Conservation (phyloP, 1,140 invertebrate genomes). For the Diachasmimorpha longicaudata region DNA sequence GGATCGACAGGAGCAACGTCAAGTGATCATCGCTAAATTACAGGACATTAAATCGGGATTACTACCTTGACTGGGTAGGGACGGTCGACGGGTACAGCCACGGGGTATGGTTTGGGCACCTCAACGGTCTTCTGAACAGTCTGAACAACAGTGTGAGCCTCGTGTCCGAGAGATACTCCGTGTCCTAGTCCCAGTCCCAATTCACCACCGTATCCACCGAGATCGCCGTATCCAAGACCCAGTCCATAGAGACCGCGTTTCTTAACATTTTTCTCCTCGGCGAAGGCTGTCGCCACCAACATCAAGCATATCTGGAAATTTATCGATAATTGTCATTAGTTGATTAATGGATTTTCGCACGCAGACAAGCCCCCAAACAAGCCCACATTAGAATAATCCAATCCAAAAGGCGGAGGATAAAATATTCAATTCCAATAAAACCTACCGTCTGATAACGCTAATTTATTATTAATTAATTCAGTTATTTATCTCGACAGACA, state of each 20-base stretch:
- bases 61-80: constrained; percentile 56
- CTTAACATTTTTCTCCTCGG: constrained; percentile 49
- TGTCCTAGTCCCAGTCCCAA: constrained; percentile 22
- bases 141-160: constrained; percentile 1
- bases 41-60: neutral
- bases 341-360: neutral
- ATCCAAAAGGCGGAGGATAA: too few relatives aligned
- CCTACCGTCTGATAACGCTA: too few relatives aligned
- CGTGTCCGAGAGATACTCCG: constrained; percentile 20
- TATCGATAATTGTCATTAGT: neutral
- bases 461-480: too few relatives aligned
- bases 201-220: constrained; percentile 28
- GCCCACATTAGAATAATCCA: too few relatives aligned
- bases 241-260: constrained; percentile 52
- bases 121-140: constrained; percentile 40
- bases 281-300: constrained; percentile 50
- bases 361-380: too few relatives aligned
- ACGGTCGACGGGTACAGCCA: constrained; percentile 54
- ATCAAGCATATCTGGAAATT: constrained; percentile 49
- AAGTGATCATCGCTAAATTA: constrained; percentile 33
- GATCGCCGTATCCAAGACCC: constrained; percentile 30
- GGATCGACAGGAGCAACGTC: too few relatives aligned
- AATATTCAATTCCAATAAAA: too few relatives aligned
- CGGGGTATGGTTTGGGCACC: constrained; percentile 46
- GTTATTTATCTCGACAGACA: too few relatives aligned